phyloP scores from a whole-genome alignment of 2,113 vertebrate species.

The Scalopus aquaticus region DNA sequence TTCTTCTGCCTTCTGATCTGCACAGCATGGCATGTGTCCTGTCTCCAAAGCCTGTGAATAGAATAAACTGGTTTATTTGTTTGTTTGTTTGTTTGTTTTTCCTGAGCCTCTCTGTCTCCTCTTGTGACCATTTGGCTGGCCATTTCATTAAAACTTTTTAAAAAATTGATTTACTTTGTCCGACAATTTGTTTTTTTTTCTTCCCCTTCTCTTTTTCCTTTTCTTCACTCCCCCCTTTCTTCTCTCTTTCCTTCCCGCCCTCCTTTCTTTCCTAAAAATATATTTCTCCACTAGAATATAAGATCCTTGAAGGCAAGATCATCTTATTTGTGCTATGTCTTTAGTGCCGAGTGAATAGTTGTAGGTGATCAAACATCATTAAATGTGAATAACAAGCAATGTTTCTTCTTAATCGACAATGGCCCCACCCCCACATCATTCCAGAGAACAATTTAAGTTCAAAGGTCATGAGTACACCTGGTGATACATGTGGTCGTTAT shows the following conservation, averaged over 20 bases:
- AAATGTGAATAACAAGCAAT: neutral
- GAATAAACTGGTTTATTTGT: no score
- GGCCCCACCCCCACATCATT: neutral
- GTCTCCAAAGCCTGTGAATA: neutral
- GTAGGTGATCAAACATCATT: neutral
- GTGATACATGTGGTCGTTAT: neutral
- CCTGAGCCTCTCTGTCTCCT: neutral
- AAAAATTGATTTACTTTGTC: neutral
- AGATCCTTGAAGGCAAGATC: neutral
- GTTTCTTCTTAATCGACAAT: neutral
- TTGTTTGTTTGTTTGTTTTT: neutral
- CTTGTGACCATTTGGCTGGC: neutral
- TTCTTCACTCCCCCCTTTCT: neutral
- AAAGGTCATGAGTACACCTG: neutral
- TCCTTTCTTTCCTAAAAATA: neutral
- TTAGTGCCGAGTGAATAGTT: neutral
- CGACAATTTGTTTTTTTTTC: no score
- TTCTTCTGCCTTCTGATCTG: neutral
- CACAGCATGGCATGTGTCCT: neutral
- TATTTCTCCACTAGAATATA: neutral
- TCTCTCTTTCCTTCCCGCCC: neutral
- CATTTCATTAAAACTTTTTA: neutral
- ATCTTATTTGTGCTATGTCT: neutral
- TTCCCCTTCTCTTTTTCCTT: neutral
- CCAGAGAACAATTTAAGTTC: neutral